Base-by-base conservation (phyloP, 2,888 invertebrate genomes). In the Maniola hyperantus region DNA sequence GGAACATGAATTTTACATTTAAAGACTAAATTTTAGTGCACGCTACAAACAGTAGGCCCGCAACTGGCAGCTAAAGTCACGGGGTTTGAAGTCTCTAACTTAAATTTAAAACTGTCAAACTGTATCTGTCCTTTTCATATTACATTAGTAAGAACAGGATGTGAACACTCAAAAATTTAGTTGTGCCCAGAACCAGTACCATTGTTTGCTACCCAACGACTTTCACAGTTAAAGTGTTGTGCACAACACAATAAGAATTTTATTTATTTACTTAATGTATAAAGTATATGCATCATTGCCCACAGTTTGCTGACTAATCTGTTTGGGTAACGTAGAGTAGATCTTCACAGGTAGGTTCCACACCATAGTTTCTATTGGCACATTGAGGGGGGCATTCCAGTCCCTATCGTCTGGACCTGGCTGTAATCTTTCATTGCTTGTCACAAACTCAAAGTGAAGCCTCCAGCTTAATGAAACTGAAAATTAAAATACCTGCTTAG, bases 401-500 rank as follows among this genome's bases (percentile, higher is more conserved):
- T 93, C 94, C 34, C 93, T 91, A 34, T 94, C 93, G 67, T 93
- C 93, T 57, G 83, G 79, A 6, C 94, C 94, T 34, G 94, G 93
- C 69, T 94, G 90, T 61, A 95, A 90, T 64, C 94, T 93, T 78
- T 95, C 95, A 83, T 94, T 93, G 69, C 96, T 96, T 0, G 97
- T 98, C 0, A 98, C 99, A 92, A 99, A 99, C 88, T 99, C 99
- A 86, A 99, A 99, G 87, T 99, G 99, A 36, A 99, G 93, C 58
- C 97, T 94, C 99, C 99, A 99, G 81, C 95, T 95, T 64, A 99
- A 92, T 64, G 96, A 96, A 8, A 99, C 97, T 95, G 92, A 73
- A 93, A 93, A 73, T 33, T 33, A 6, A 6, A 33, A 26, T 6
- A 5, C 34, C 42, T 13, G 18, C 2, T 48, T 48, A 39, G 42